These are phyloP conservation scores for Hyphantria cunea DNA, from an alignment of 1,140 invertebrate genomes.

Conservation along the genomic window DNA sequence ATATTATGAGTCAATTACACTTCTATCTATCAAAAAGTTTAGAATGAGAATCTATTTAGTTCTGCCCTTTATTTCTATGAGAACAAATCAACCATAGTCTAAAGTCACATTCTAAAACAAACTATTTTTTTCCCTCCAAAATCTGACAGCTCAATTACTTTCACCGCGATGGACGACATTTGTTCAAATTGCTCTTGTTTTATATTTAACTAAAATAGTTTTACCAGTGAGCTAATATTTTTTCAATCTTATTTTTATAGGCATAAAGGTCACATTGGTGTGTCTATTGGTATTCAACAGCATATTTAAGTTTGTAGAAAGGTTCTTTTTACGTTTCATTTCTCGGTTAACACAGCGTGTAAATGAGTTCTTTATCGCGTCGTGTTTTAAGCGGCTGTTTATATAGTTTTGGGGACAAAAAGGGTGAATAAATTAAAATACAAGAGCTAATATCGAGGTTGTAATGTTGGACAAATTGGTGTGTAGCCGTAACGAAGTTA, in stretches of 20 bases:
- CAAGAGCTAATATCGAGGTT: slow-evolving; percentile 6
- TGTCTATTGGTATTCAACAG: slow-evolving; percentile 16
- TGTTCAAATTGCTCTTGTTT: slow-evolving; percentile 70
- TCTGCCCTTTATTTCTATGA: no score
- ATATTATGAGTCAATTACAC: no score
- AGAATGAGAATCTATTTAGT: no score
- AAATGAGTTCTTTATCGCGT: slow-evolving; percentile 79
- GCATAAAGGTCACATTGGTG: slow-evolving; percentile 32
- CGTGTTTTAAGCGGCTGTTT: slow-evolving; percentile 70
- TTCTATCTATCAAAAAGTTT: slow-evolving; percentile 9
- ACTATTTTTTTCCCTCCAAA: slow-evolving; percentile 61
- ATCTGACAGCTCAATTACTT: slow-evolving; percentile 75
- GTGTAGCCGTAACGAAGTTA: slow-evolving; percentile 14
- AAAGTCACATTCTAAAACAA: slow-evolving; percentile 14
- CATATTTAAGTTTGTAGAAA: slow-evolving; percentile 36
- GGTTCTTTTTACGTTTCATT: slow-evolving; percentile 67
- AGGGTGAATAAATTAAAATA: slow-evolving; percentile 72
- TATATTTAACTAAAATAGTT: slow-evolving; percentile 25
- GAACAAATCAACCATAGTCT: slow-evolving; percentile 7
- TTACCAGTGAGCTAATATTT: not conserved
- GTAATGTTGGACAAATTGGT: slow-evolving; percentile 5
- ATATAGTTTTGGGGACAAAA: slow-evolving; percentile 42
- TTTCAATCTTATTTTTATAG: slow-evolving; percentile 6
- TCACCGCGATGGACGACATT: slow-evolving; percentile 67
- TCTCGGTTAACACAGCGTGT: slow-evolving; percentile 73